phyloP scores from a whole-genome alignment of 2,888 invertebrate genomes.

The Nymphalis urticae region DNA sequence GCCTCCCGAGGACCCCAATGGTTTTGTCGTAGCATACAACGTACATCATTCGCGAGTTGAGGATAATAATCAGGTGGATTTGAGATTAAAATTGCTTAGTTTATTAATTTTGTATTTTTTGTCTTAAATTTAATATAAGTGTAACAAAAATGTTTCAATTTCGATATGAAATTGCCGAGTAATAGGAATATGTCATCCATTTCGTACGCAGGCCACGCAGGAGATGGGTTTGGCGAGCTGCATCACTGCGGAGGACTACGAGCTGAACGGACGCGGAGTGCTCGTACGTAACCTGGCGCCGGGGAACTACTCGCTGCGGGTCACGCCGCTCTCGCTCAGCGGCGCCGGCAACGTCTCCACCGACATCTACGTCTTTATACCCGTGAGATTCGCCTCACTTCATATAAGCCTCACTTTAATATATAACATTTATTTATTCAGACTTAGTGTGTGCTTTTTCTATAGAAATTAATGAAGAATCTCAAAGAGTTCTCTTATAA shows the following conservation, averaged over 20 bases:
- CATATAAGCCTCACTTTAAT: neutral
- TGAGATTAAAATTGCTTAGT: neutral
- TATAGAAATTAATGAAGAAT: too few species aligned
- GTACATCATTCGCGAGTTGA: constrained; percentile 88
- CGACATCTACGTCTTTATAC: constrained; percentile 82
- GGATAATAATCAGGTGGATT: constrained; percentile 62
- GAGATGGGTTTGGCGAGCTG: constrained; percentile 83
- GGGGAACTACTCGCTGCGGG: constrained; percentile 91
- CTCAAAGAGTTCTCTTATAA: too few species aligned
- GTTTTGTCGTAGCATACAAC: constrained; percentile 91
- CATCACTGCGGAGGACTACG: constrained; percentile 84
- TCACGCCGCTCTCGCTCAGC: constrained; percentile 89
- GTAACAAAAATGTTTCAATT: too few species aligned
- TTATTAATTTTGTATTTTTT: neutral
- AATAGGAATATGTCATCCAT: too few species aligned
- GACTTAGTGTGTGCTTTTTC: too few species aligned
- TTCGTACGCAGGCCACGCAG: constrained; percentile 48
- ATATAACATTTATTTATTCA: too few species aligned
- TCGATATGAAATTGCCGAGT: neutral
- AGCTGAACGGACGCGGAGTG: constrained; percentile 72
- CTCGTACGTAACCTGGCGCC: constrained; percentile 82
- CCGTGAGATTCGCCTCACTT: constrained; percentile 69
- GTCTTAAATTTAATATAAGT: too few species aligned
- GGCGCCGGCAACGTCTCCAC: constrained; percentile 85
- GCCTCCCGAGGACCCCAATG: constrained; percentile 92